These are phyloP conservation scores for Anhinga rufa DNA, from an alignment of 2,113 vertebrate genomes.

Conservation along the genomic window DNA sequence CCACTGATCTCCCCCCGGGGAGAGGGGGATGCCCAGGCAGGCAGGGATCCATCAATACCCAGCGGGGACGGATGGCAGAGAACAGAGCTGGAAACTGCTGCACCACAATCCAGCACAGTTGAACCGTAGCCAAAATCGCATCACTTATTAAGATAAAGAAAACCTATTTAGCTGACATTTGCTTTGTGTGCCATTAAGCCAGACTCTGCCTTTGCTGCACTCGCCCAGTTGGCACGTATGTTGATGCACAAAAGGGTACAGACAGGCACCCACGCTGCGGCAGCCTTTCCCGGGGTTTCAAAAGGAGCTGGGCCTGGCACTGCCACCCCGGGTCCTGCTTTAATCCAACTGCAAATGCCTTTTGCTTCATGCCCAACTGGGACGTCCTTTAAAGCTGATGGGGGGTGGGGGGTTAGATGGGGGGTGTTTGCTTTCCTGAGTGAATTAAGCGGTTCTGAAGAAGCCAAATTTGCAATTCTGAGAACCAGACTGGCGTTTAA, in stretches of 20 bases:
- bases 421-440: background rate
- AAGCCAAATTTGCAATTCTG: background rate
- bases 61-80: background rate
- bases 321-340: background rate
- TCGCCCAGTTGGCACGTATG: background rate
- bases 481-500: background rate
- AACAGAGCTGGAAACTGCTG: background rate
- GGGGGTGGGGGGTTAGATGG: background rate
- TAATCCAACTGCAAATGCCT: background rate
- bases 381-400: background rate
- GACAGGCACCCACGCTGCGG: background rate
- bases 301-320: background rate
- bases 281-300: background rate
- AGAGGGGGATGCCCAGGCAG: background rate
- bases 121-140: background rate
- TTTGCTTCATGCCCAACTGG: background rate
- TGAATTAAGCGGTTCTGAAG: background rate
- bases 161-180: constrained; percentile 26
- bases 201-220: background rate
- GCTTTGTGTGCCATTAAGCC: background rate
- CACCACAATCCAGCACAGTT: background rate
- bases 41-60: background rate
- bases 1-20: fast-evolving
- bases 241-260: background rate
- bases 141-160: constrained; percentile 21